phyloP scores from a whole-genome alignment of 1,140 invertebrate species.

The Zaprionus inermis region DNA sequence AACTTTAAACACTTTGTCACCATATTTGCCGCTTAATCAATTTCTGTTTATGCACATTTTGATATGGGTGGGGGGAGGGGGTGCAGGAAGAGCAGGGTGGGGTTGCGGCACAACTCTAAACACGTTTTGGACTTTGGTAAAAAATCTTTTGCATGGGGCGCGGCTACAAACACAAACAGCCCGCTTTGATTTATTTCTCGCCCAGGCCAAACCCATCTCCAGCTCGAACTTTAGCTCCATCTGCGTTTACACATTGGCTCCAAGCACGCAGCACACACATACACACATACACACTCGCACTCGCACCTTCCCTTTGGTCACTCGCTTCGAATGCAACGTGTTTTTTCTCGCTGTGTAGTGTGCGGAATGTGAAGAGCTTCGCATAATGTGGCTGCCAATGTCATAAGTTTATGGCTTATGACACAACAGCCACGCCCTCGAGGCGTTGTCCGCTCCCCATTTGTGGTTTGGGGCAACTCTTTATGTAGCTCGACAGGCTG shows the following conservation, averaged over 20 bases:
- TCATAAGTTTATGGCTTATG: slow-evolving; percentile 56
- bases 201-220: slow-evolving; percentile 21
- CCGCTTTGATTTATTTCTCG: slow-evolving; percentile 65
- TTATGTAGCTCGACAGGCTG: slow-evolving; percentile 25
- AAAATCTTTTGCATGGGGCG: slow-evolving; percentile 37
- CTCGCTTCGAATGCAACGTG: slow-evolving; percentile 42
- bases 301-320: slow-evolving; percentile 17
- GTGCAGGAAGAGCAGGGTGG: not conserved
- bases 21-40: slow-evolving; percentile 78
- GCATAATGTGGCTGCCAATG: slow-evolving; percentile 57
- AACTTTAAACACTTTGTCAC: slow-evolving; percentile 71
- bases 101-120: not conserved
- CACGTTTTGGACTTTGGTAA: slow-evolving; percentile 38
- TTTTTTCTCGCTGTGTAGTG: slow-evolving; percentile 34
- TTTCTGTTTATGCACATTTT: slow-evolving; percentile 67
- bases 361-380: slow-evolving; percentile 27
- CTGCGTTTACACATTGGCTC: no score
- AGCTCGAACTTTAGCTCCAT: slow-evolving; percentile 14
- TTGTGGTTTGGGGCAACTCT: slow-evolving; percentile 6
- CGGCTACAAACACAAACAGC: slow-evolving; percentile 34
- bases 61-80: not conserved
- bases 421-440: slow-evolving; percentile 60
- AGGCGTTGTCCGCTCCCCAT: slow-evolving; percentile 23
- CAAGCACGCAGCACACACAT: slow-evolving; percentile 55
- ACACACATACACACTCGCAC: slow-evolving; percentile 9